Evolutionary conservation across 2,888 invertebrate species (phyloP).

Genomic region (Polyommatus icarus): DNA sequence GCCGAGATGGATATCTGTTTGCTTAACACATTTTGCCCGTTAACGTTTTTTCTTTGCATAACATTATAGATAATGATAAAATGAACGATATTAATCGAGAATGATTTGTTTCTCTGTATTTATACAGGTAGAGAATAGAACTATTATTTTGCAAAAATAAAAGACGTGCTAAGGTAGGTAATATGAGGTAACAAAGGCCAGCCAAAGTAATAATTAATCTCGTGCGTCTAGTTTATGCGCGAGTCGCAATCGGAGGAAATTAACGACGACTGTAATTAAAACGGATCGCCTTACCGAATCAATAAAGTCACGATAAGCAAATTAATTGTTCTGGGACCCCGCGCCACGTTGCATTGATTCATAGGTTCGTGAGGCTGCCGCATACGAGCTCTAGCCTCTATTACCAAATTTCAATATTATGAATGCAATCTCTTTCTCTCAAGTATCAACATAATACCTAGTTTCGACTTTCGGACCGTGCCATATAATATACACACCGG

Average conservation of each 20-base stretch:
- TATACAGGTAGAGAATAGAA: neutral
- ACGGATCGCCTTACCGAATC: slow-evolving; percentile 78
- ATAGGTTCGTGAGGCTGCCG: slow-evolving; percentile 29
- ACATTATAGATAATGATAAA: slow-evolving; percentile 16
- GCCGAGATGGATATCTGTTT: neutral
- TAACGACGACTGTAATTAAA: slow-evolving; percentile 77
- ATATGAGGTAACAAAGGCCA: neutral
- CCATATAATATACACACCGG: too few species aligned
- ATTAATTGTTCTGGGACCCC: slow-evolving; percentile 65
- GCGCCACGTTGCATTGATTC: slow-evolving; percentile 21
- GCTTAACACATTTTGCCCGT: slow-evolving; percentile 4
- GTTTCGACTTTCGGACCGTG: neutral
- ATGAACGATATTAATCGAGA: neutral
- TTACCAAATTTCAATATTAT: neutral
- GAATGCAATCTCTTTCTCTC: neutral
- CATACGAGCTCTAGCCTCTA: neutral
- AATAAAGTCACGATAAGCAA: slow-evolving; percentile 76
- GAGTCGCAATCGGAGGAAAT: slow-evolving; percentile 66
- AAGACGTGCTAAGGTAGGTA: neutral
- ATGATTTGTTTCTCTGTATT: neutral
- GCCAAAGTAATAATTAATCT: neutral
- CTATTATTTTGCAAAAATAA: neutral
- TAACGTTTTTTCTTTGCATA: slow-evolving; percentile 17
- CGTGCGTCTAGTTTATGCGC: slow-evolving; percentile 14
- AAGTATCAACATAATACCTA: neutral